These are phyloP conservation scores for Fulica atra DNA, from an alignment of 2,113 vertebrate genomes.

Conservation along the genomic window DNA sequence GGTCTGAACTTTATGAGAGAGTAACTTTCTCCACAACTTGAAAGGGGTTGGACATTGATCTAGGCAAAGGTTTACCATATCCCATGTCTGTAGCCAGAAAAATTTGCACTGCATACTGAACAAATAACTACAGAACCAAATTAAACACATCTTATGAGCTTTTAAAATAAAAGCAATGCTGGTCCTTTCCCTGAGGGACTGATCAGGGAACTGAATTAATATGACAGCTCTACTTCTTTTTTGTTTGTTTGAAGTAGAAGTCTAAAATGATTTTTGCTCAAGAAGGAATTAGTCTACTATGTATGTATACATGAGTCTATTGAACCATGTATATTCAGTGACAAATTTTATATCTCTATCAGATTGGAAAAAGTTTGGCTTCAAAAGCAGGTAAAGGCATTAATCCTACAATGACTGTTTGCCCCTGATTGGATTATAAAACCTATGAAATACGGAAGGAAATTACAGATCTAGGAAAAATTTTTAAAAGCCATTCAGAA, in stretches of 20 bases:
- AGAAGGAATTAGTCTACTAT: conserved; percentile 40
- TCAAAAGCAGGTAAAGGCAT: conserved; percentile 11
- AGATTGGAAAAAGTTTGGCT: background rate
- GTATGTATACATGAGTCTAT: background rate
- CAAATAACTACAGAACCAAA: conserved; percentile 84
- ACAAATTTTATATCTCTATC: conserved; percentile 35
- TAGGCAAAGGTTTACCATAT: conserved; percentile 86
- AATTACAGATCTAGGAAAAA: background rate
- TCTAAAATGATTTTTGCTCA: conserved; percentile 27
- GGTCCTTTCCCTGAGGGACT: conserved; percentile 48
- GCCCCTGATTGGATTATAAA: background rate
- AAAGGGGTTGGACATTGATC: conserved; percentile 94
- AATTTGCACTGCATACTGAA: conserved; percentile 98
- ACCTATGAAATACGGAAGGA: background rate
- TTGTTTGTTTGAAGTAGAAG: conserved; percentile 51
- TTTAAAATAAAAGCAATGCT: conserved; percentile 73
- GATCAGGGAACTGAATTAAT: conserved; percentile 67
- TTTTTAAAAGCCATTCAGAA: background rate
- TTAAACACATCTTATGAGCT: conserved; percentile 76
- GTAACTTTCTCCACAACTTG: conserved; percentile 94
- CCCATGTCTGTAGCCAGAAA: conserved; percentile 87
- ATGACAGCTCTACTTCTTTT: conserved; percentile 30
- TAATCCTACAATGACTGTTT: background rate
- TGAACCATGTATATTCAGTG: conserved; percentile 8
- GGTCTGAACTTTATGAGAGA: conserved; percentile 97